Base-by-base conservation (phyloP, 2,888 invertebrate species). In the Yponomeuta evonymella region DNA sequence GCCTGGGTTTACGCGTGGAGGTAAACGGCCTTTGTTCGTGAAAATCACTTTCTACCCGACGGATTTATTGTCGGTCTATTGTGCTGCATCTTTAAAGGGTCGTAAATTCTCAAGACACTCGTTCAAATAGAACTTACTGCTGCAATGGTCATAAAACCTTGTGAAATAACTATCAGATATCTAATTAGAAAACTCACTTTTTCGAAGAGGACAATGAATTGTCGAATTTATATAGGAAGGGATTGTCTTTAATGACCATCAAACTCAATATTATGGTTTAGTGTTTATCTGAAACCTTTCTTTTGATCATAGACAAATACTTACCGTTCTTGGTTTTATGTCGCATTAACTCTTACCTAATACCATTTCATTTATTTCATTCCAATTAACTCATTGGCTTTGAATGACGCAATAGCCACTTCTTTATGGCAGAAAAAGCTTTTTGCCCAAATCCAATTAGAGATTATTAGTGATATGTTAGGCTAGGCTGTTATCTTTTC, bases 11-110 rank as follows among this genome's bases (percentile, higher is more conserved):
- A 15, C 12, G 51, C 51, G 51, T 58, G 15, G 51, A 58, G 51
- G 51, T 58, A 58, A 58, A 58, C 51, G 15, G 15, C 12, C 68
- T 48, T 68, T 48, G 68, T 68, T 51, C 48, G 68, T 68, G 68
- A 68, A 68, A 68, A 68, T 68, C 51, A 48, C 68, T 68, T 68
- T 68, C 68, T n/a, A 68, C 2, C 0, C 9, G 68, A 68, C 64
- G 10, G 29, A 64, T 64, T 64, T 64, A 64, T 12, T 23, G 51
- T 15, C 51, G 51, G 12, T 58, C 51, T 58, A 58, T 58, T 58
- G 51, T 58, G 6, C 43, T 58, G 15, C 51, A 58, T 58, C 51
- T 58, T 58, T 58, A 58, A 58, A 58, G 51, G 15, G 15, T 15
- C 51, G 51, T 58, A 43, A 43, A 43, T 58, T 58, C 12, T 43